Base-by-base conservation (phyloP, 2,888 invertebrate species). In the Netelia inedita region DNA sequence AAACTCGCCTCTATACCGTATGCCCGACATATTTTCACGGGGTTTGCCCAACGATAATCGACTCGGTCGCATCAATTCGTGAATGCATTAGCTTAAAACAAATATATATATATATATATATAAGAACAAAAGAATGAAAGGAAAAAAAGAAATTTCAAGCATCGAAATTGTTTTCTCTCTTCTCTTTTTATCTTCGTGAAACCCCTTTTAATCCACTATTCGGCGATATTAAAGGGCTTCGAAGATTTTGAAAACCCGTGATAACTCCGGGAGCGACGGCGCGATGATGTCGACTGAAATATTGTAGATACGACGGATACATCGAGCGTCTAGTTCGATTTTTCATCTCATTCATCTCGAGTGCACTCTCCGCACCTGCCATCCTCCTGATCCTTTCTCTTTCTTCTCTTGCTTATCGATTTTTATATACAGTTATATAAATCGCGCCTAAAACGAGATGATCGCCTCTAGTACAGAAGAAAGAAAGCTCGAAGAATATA, bases 321-420 rank as follows among this genome's bases (percentile, higher is more conserved):
- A 76, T 57, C 63, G 16, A 71, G 61, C 53, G 73, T 80, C 80
- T 19, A 75, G 69, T 50, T 81, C 69, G 65, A 79, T 85, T 74
- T 85, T 63, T 71, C 69, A 74, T 78, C 74, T 74, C 73, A 85
- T 81, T 69, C 73, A 65, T 78, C 78, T 85, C 78, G 14, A 65
- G 63, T 41, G 57, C 68, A 69, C 78, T 78, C 43, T 81, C 53
- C 65, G 63, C 74, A 81, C 78, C 84, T 85, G 78, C 61, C 84
- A 50, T 69, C 16, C 16, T 43, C 11, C 63, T 81, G 76, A 84
- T 81, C 84, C 80, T 73, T 68, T 16, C 55, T 57, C 21, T 68
- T 28, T 28, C 28, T 28, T 28, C 28, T 28, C 28, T 35, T 61
- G 35, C 14, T 3, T 23, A 76, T 82, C 55, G 43, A 76, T 68